These are phyloP conservation scores for Dinocampus coccinellae DNA, from an alignment of 2,888 invertebrate genomes.

Conservation along the genomic window DNA sequence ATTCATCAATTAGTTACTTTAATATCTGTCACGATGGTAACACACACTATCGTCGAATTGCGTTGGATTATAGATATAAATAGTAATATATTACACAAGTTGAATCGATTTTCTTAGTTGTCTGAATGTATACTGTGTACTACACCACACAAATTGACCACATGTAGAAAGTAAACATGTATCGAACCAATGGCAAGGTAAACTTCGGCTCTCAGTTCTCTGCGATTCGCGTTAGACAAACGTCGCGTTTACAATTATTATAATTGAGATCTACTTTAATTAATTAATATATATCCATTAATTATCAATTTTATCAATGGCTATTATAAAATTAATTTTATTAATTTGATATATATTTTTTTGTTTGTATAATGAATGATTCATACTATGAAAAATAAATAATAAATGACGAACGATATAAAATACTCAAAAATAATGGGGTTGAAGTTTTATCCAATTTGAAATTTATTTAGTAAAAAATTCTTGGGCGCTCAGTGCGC, in stretches of 20 bases:
- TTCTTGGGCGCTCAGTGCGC: background rate
- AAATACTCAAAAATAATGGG: constrained; percentile 3
- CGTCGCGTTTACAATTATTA: constrained; percentile 33
- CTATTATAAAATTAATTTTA: too few relatives aligned
- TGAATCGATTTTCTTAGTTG: constrained; percentile 58
- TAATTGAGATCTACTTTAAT: constrained; percentile 1
- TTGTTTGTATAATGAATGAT: background rate
- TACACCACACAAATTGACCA: constrained; percentile 46
- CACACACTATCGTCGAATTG: background rate
- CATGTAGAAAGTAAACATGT: constrained; percentile 51
- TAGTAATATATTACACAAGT: constrained; percentile 34
- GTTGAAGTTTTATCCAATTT: constrained; percentile 1
- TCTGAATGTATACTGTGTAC: constrained; percentile 50
- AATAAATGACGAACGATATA: constrained; percentile 28
- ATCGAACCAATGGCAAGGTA: constrained; percentile 60
- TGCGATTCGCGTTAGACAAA: constrained; percentile 51
- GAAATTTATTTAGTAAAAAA: constrained; percentile 15
- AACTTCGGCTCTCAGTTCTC: constrained; percentile 55
- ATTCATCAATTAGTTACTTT: background rate
- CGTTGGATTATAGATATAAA: background rate
- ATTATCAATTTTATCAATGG: too few relatives aligned
- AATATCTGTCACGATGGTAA: background rate
- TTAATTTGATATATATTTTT: background rate
- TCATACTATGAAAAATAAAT: background rate
- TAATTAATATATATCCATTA: background rate